A percentile compares a stretch with the other conserved stretches of the same genome.
Evolutionary conservation across 1,140 invertebrate genomes (phyloP).

Genomic region (Drosophila ironensis): DNA sequence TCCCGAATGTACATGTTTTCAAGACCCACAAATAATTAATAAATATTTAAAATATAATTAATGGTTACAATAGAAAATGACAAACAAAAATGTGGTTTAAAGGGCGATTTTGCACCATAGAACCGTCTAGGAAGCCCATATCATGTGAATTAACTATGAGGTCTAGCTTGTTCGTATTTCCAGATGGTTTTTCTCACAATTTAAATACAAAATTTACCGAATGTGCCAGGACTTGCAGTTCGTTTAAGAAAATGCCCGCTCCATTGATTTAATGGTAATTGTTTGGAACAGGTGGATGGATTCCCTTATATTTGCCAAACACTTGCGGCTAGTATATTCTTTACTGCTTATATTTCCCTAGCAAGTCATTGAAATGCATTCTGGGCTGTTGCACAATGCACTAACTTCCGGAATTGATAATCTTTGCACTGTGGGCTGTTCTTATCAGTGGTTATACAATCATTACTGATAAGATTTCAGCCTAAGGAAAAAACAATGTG

Average conservation of each 20-base stretch:
- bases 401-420: slow-evolving; percentile 32
- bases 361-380: not conserved
- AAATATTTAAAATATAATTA: no score
- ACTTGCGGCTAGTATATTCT: no score
- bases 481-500: not conserved
- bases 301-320: slow-evolving; percentile 4
- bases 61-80: no score
- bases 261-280: slow-evolving; percentile 12
- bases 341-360: no score
- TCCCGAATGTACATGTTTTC: no score
- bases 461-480: not conserved
- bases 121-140: not conserved
- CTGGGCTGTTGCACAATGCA: not conserved
- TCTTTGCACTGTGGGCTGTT: not conserved
- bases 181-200: not conserved
- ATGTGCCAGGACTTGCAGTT: not conserved
- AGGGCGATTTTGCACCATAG: not conserved
- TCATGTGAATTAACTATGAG: not conserved
- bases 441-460: slow-evolving; percentile 39
- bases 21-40: no score
- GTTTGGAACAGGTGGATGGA: slow-evolving; percentile 19
- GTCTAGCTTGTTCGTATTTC: not conserved
- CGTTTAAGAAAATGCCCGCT: no score
- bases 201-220: slow-evolving; percentile 9
- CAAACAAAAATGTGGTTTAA: no score